phyloP scores from a whole-genome alignment of 1,140 invertebrate genomes.

The Solenopsis fugax region DNA sequence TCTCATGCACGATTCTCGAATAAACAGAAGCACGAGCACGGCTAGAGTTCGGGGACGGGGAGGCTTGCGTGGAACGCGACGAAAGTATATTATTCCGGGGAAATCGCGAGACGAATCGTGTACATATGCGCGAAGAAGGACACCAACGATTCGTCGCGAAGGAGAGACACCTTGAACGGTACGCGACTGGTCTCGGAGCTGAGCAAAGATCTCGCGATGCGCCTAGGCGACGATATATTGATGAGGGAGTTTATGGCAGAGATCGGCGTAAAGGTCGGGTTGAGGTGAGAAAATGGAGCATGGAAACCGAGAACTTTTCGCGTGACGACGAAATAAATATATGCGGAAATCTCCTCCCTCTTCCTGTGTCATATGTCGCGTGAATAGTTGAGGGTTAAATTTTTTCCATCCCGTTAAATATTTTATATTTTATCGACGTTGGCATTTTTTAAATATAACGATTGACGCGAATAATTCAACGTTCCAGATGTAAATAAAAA shows the following conservation, averaged over 20 bases:
- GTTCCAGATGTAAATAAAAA: neutral
- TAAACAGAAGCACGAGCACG: constrained; percentile 72
- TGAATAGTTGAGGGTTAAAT: neutral
- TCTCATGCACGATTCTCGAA: constrained; percentile 70
- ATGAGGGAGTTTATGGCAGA: neutral
- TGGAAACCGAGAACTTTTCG: neutral
- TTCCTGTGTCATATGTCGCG: neutral
- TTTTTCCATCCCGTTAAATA: neutral
- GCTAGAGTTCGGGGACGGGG: constrained; percentile 46
- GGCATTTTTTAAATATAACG: neutral
- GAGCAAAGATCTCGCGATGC: neutral
- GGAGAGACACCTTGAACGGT: neutral
- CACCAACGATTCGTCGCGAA: neutral
- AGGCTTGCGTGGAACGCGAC: constrained; percentile 45
- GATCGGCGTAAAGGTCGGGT: neutral
- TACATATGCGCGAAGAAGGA: neutral
- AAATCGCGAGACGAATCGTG: constrained; percentile 26
- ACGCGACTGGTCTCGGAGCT: neutral
- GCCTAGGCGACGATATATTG: neutral
- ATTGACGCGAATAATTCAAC: neutral
- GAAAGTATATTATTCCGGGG: constrained; percentile 6
- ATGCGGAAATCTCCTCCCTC: neutral
- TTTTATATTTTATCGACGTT: neutral
- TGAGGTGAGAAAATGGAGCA: neutral
- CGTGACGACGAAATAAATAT: constrained; percentile 13